These are phyloP conservation scores for Circaetus gallicus DNA, from an alignment of 2,113 vertebrate species.

Conservation along the genomic window DNA sequence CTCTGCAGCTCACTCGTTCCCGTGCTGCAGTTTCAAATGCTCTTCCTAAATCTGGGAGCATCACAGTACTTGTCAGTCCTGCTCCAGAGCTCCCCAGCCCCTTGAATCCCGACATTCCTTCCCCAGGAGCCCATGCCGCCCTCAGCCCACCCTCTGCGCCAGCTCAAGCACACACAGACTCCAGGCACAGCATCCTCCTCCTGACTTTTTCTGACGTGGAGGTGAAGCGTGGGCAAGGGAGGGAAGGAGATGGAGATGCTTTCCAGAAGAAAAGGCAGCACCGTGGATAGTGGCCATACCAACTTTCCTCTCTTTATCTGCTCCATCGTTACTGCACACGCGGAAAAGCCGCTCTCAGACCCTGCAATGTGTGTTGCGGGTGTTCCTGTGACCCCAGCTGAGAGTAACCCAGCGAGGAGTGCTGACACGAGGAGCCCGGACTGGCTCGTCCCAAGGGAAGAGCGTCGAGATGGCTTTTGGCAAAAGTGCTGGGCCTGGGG, in stretches of 20 bases:
- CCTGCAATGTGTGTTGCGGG: neutral
- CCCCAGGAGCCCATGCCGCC: neutral
- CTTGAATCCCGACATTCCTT: neutral
- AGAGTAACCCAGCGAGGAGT: neutral
- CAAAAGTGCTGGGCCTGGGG: neutral
- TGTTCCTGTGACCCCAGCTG: no score
- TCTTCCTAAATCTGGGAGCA: neutral
- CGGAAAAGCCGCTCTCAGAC: neutral
- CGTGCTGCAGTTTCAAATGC: no score
- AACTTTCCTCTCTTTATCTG: neutral
- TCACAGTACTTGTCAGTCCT: neutral
- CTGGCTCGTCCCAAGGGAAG: neutral
- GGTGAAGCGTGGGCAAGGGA: neutral
- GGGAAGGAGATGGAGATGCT: neutral
- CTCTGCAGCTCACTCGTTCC: neutral
- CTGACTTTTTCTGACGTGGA: neutral
- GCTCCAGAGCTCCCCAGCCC: neutral
- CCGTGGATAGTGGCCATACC: neutral
- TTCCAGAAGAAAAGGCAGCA: no score
- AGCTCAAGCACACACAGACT: neutral
- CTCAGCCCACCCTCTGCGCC: neutral
- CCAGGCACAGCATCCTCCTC: neutral
- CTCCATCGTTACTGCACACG: neutral
- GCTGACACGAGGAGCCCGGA: neutral
- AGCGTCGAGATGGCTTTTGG: neutral